Percentiles rank a stretch among this genome's conserved stretches.
Evolutionary conservation across 2,797 vertebrate species (phyloP).

Genomic region (Rhinoraja longicauda): DNA sequence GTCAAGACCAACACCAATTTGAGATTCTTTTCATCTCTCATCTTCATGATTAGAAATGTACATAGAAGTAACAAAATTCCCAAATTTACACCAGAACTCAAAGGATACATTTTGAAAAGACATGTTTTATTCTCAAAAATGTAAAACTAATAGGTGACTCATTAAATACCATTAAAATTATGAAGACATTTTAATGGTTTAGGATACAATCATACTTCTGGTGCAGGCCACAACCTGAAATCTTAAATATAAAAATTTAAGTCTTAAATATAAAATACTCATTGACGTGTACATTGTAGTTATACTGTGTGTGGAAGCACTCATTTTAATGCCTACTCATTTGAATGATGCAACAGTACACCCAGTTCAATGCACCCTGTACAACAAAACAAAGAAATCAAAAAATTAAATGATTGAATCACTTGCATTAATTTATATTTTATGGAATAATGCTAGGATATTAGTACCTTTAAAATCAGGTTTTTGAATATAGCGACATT

Average conservation of each 20-base stretch:
- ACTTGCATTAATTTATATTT: background rate
- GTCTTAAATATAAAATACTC: background rate
- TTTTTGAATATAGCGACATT: background rate
- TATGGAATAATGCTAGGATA: background rate
- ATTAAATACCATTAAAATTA: background rate
- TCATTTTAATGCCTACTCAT: background rate
- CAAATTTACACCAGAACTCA: background rate
- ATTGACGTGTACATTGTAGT: background rate
- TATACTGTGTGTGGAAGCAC: background rate
- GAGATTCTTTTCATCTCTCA: too few species aligned
- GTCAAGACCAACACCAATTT: background rate
- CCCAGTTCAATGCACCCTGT: background rate
- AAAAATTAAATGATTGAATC: background rate
- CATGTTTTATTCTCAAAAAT: background rate
- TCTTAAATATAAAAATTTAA: too few species aligned
- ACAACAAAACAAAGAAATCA: background rate
- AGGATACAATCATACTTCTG: background rate
- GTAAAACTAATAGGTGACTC: background rate
- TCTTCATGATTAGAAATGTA: too few species aligned
- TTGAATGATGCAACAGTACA: background rate
- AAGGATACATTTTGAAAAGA: background rate
- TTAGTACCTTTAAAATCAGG: background rate
- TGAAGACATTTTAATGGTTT: background rate
- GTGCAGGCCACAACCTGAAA: background rate
- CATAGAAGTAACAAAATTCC: too few species aligned